Evolutionary conservation across 2,797 vertebrate genomes (phyloP), one percentile per base, ranked within the genome.

Genomic region (Catostomus latipinnis): DNA sequence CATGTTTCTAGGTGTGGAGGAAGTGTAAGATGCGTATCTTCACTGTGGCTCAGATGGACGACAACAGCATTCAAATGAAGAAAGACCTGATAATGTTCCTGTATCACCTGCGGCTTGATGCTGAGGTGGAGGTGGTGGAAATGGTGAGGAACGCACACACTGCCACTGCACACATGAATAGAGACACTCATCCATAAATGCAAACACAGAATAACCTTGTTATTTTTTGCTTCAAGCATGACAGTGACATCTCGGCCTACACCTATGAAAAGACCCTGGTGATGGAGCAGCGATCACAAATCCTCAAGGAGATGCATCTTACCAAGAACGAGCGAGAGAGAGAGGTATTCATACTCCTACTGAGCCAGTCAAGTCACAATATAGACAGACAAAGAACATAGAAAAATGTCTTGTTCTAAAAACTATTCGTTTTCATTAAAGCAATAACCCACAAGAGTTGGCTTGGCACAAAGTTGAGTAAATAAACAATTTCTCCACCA

Each of bases 51-150:
- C 98, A 99, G 91, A 94, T 99, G 95, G 98, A 99, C 0, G 98
- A 99, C 90, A 99, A 99, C 76, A 99, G 98, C 89, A 99, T 99
- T 90, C 98, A 99, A 93, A 98, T 99, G 98, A 99, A 98, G 89
- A 99, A 99, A 88, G 98, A 99, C 90, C 90, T 99, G 86, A 93
- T 96, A 60, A 98, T 93, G 0, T 99, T 99, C 90, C 94, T 99
- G 68, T 99, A 99, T 89, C 98, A 99, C 86, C 91, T 99, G 84
- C 96, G 98, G 46, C 97, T 99, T 57, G 95, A 96, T 0, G 98
- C 98, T 0, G 95, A 94, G 76, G 97, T 99, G 70, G 98, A 99
- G 88, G 98, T 99, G 84, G 97, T 99, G 86, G 98, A 99, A 91
- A 96, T 99, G 98, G 98, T 99, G 90, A 94, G 96, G 46, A 16